A percentile compares a stretch with the other conserved stretches of the same genome.
These are phyloP conservation scores for Merops nubicus DNA, from an alignment of 2,113 vertebrate genomes.

Conservation along the genomic window DNA sequence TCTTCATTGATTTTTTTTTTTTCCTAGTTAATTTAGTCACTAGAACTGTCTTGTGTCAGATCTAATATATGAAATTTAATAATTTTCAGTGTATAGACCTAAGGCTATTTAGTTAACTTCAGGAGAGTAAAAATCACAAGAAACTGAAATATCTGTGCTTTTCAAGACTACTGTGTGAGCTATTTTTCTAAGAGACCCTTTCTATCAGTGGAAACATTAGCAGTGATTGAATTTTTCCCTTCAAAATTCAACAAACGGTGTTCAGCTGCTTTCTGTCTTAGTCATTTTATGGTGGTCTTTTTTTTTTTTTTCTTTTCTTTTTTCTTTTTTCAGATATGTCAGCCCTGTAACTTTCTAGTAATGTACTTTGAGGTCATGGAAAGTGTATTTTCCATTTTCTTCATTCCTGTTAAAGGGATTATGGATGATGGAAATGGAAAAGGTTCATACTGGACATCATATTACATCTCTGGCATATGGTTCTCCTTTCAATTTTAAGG, in stretches of 20 bases:
- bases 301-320: not conserved
- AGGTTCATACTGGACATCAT: not conserved
- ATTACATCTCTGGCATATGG: not conserved
- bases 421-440: not conserved
- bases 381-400: not conserved
- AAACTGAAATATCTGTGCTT: not conserved
- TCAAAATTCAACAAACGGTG: not conserved
- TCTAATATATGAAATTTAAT: not conserved
- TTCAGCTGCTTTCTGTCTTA: not conserved
- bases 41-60: not conserved
- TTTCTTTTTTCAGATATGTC: not conserved
- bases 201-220: not conserved
- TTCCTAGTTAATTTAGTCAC: not conserved
- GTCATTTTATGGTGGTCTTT: not conserved
- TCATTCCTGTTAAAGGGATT: not conserved
- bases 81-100: not conserved
- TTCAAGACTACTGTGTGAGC: not conserved
- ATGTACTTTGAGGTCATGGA: not conserved
- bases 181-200: not conserved
- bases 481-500: slow-evolving; percentile 43
- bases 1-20: not conserved
- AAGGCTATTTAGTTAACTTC: not conserved
- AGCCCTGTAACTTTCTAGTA: not conserved
- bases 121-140: not conserved
- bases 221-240: not conserved